Evolutionary conservation across 2,113 vertebrate genomes (phyloP).

Genomic region (Myodes glareolus): DNA sequence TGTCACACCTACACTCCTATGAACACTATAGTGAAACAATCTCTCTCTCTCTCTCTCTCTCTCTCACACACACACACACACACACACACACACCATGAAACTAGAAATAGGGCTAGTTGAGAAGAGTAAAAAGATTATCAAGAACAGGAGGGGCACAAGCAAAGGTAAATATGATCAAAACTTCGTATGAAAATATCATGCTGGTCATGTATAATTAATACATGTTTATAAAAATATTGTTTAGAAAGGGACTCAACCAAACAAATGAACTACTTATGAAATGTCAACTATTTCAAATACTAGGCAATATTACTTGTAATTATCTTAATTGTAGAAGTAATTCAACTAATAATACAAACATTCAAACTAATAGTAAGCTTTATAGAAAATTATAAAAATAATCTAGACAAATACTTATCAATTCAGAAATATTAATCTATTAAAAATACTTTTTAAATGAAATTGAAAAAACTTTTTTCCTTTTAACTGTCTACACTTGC

Average conservation of each 20-base stretch:
- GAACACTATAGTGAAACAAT: neutral
- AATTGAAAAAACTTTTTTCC: neutral
- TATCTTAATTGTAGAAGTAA: constrained; percentile 25
- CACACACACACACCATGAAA: neutral
- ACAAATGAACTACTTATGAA: neutral
- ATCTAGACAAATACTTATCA: neutral
- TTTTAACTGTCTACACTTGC: neutral
- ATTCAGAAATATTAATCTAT: constrained; percentile 27
- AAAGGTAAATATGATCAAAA: neutral
- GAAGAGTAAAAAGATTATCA: neutral
- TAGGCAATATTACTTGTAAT: neutral
- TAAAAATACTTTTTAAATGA: neutral
- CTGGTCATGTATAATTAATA: neutral
- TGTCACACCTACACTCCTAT: neutral
- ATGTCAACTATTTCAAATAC: constrained; percentile 14
- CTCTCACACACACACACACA: neutral
- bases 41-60: neutral
- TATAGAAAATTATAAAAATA: neutral
- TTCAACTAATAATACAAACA: constrained; percentile 4
- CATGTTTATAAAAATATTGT: neutral
- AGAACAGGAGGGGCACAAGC: neutral
- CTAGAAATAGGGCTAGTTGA: neutral
- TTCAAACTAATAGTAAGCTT: neutral
- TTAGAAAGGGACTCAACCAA: neutral
- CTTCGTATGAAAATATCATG: neutral